A percentile compares a stretch with the other conserved stretches of the same genome.
These are phyloP conservation scores for Zoanthus sociatus DNA, from an alignment of 92 coral and sea anemone species.

Conservation along the genomic window DNA sequence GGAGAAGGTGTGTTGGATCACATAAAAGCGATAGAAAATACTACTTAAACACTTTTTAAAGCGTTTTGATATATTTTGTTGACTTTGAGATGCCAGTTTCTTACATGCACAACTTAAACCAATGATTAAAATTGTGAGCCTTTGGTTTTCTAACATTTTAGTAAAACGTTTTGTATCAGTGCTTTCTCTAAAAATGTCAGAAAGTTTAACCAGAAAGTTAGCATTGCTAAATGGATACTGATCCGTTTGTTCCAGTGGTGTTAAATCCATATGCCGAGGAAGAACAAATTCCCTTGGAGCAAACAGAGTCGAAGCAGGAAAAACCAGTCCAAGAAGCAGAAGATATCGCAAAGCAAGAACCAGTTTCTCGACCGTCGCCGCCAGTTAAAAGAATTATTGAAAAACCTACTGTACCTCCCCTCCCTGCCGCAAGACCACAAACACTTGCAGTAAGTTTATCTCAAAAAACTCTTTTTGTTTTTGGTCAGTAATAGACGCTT, in stretches of 20 bases:
- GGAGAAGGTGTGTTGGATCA: conserved; percentile 64
- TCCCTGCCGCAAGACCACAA: conserved; percentile 26
- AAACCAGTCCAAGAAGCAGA: conserved; percentile 20
- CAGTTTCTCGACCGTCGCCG: conserved; percentile 53
- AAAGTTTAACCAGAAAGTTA: too few species aligned
- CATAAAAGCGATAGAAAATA: too few species aligned
- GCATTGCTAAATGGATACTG: background rate
- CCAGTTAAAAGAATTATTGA: conserved; percentile 29
- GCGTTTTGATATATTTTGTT: too few species aligned
- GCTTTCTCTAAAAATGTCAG: too few species aligned
- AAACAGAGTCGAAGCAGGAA: conserved; percentile 19
- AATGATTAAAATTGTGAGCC: too few species aligned
- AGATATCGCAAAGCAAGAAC: conserved; percentile 14
- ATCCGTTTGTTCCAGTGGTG: background rate
- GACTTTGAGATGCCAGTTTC: too few species aligned
- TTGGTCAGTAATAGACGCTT: background rate
- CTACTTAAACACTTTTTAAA: too few species aligned
- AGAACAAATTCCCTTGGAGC: background rate
- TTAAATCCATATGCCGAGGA: background rate
- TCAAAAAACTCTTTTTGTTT: background rate
- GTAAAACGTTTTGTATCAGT: too few species aligned
- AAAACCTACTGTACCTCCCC: conserved; percentile 52
- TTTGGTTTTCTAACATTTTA: too few species aligned
- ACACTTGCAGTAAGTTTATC: conserved; percentile 22
- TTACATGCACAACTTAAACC: too few species aligned